These are phyloP conservation scores for Pygmarrhopalites habei DNA, from an alignment of 1,140 invertebrate species.

Conservation along the genomic window DNA sequence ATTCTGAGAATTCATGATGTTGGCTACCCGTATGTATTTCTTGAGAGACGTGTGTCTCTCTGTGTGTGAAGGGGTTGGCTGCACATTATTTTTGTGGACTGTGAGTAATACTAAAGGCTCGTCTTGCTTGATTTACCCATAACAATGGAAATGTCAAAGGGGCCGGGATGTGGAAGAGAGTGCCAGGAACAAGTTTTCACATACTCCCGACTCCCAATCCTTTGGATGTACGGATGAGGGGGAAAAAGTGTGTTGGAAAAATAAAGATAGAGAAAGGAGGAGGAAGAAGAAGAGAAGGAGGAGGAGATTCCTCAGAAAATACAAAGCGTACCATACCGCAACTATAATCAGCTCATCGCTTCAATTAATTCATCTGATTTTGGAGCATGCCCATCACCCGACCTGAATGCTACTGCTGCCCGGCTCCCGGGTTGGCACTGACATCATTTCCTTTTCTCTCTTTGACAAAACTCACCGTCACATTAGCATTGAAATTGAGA, in stretches of 20 bases:
- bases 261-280: background rate
- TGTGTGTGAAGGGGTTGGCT: no score
- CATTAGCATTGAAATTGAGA: slow-evolving; percentile 4
- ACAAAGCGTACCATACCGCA: background rate
- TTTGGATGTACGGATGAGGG: no score
- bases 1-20: no score
- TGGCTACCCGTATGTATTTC: no score
- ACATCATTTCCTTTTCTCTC: background rate
- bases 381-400: background rate
- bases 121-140: slow-evolving; percentile 5
- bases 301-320: background rate
- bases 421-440: background rate
- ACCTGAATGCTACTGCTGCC: no score
- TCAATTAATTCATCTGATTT: slow-evolving; percentile 4
- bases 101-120: no score
- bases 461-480: background rate
- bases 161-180: background rate
- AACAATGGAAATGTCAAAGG: background rate
- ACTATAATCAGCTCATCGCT: slow-evolving; percentile 6
- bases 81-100: no score
- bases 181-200: no score
- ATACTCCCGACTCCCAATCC: no score
- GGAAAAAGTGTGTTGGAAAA: background rate
- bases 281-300: background rate
- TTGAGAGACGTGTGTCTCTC: no score